phyloP scores from a whole-genome alignment of 2,888 invertebrate species.

The Polyommatus iphigenia region DNA sequence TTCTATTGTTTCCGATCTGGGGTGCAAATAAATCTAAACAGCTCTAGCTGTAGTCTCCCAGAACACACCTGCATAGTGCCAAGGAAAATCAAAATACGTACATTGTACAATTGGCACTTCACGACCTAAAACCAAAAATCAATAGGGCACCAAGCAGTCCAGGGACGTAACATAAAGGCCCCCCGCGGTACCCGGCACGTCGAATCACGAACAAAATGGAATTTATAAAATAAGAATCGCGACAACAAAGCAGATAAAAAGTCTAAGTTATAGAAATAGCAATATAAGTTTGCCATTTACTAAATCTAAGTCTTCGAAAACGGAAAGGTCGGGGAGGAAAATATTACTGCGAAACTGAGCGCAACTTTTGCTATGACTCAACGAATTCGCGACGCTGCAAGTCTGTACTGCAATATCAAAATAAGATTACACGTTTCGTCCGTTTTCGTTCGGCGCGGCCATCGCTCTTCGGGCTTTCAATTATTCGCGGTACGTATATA shows the following conservation, averaged over 20 bases:
- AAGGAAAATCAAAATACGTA: neutral
- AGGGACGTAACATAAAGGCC: neutral
- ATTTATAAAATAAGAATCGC: conserved; percentile 19
- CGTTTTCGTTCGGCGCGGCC: conserved; percentile 46
- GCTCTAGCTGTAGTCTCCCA: neutral
- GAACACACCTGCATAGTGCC: neutral
- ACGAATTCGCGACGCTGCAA: conserved; percentile 55
- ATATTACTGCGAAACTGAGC: conserved; percentile 61
- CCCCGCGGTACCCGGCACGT: neutral
- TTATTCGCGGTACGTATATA: conserved; percentile 15
- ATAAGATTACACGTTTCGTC: conserved; percentile 59
- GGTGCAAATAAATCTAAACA: neutral
- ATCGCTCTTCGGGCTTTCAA: conserved; percentile 25
- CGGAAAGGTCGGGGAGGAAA: conserved; percentile 55
- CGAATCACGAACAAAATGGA: conserved; percentile 4
- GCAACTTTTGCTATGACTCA: conserved; percentile 65
- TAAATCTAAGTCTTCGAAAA: conserved; percentile 48
- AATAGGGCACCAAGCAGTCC: neutral
- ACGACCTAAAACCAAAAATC: neutral
- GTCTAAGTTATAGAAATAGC: conserved; percentile 29
- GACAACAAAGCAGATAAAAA: conserved; percentile 26
- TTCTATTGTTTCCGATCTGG: neutral
- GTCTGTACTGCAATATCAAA: conserved; percentile 62
- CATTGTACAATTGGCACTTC: neutral
- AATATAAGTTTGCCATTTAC: conserved; percentile 42